phyloP scores from a whole-genome alignment of 2,113 vertebrate genomes.

The Parus major region DNA sequence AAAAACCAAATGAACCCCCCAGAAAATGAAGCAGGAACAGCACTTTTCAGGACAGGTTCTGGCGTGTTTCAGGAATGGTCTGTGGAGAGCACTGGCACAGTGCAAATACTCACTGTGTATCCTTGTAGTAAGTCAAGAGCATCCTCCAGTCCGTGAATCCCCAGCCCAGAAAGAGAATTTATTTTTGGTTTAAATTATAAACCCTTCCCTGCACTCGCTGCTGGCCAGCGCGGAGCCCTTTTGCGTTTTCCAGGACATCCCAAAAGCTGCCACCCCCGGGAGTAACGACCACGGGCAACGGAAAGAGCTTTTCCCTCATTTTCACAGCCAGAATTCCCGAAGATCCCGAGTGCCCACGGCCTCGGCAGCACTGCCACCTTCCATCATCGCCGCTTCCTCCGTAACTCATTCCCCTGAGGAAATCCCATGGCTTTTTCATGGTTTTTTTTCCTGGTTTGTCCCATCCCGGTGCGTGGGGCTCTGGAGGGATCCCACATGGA shows the following conservation, averaged over 20 bases:
- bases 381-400: background rate
- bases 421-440: background rate
- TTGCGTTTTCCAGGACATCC: background rate
- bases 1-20: rapidly evolving
- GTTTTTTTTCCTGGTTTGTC: background rate
- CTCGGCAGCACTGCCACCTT: background rate
- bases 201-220: background rate
- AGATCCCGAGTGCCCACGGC: background rate
- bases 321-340: background rate
- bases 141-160: background rate
- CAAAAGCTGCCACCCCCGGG: background rate
- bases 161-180: background rate
- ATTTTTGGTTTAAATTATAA: constrained; percentile 19
- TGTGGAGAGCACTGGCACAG: background rate
- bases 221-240: background rate
- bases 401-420: rapidly evolving
- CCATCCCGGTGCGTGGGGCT: background rate
- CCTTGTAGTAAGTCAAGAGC: background rate
- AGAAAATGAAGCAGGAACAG: background rate
- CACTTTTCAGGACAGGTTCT: background rate
- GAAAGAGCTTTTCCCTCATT: background rate
- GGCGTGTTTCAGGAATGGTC: background rate
- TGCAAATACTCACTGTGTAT: background rate
- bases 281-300: background rate
- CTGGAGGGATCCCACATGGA: background rate